Percentiles rank a stretch among this genome's conserved stretches.
Evolutionary conservation across 2,797 vertebrate species (phyloP).

Genomic region (Podarcis lilfordi): DNA sequence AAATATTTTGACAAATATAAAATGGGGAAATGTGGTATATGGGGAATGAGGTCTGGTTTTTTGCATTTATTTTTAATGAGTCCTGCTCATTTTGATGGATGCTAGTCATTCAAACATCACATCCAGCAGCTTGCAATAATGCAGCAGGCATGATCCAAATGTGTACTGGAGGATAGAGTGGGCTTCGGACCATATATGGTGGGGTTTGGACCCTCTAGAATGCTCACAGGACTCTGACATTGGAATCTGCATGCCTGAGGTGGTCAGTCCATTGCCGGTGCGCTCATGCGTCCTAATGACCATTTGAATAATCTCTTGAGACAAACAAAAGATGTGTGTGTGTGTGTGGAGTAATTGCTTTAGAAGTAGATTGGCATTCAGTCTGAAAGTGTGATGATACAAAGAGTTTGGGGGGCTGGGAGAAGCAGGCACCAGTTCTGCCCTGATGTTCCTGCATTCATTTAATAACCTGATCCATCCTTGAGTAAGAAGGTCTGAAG

Average conservation of each 20-base stretch:
- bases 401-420: too few species aligned
- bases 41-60: not conserved
- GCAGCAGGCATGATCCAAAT: not conserved
- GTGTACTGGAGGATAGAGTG: too few species aligned
- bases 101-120: not conserved
- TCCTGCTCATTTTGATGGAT: not conserved
- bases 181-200: too few species aligned
- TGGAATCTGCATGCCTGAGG: not conserved
- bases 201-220: not conserved
- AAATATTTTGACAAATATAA: constrained; percentile 64
- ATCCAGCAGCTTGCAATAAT: not conserved
- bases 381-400: too few species aligned
- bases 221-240: not conserved
- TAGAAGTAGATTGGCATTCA: not conserved
- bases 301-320: not conserved
- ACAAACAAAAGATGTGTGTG: not conserved
- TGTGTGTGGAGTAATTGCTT: not conserved
- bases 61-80: not conserved
- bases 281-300: not conserved
- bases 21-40: constrained; percentile 21
- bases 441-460: too few species aligned
- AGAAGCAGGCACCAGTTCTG: too few species aligned
- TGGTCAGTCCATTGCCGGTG: not conserved
- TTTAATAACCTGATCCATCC: too few species aligned
- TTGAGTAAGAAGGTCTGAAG: too few species aligned